These are phyloP conservation scores for Pentalonia nigronervosa DNA, from an alignment of 1,140 invertebrate genomes.

Conservation along the genomic window DNA sequence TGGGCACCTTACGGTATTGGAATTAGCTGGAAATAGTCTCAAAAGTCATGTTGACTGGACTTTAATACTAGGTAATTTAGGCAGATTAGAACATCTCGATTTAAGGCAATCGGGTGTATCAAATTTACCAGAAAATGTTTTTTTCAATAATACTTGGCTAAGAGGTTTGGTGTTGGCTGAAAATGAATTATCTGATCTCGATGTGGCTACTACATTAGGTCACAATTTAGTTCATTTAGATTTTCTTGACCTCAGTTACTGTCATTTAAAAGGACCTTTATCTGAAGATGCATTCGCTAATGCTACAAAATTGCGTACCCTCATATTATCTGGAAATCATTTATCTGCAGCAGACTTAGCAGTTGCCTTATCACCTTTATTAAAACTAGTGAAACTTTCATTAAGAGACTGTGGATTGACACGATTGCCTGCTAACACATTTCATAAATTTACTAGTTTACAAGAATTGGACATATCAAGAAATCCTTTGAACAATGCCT, in stretches of 20 bases:
- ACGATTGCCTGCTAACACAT: slow-evolving; percentile 70
- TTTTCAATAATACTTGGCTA: slow-evolving; percentile 73
- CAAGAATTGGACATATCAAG: slow-evolving; percentile 74
- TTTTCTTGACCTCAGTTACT: slow-evolving; percentile 74
- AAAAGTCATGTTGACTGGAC: slow-evolving; percentile 69
- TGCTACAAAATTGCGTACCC: slow-evolving; percentile 71
- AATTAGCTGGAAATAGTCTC: slow-evolving; percentile 71
- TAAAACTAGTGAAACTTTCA: slow-evolving; percentile 72
- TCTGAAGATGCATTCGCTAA: slow-evolving; percentile 75
- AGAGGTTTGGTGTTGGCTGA: slow-evolving; percentile 72
- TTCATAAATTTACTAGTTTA: slow-evolving; percentile 70
- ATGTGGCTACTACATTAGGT: slow-evolving; percentile 72
- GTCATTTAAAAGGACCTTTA: slow-evolving; percentile 72
- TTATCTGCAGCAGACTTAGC: slow-evolving; percentile 73
- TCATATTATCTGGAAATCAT: slow-evolving; percentile 74
- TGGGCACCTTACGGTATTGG: slow-evolving; percentile 71
- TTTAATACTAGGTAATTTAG: slow-evolving; percentile 68
- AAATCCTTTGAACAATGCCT: slow-evolving; percentile 75
- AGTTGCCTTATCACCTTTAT: slow-evolving; percentile 72
- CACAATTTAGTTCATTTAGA: slow-evolving; percentile 73
- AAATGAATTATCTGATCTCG: slow-evolving; percentile 72
- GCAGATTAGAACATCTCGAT: slow-evolving; percentile 72
- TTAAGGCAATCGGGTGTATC: slow-evolving; percentile 71
- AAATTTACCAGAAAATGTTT: slow-evolving; percentile 72
- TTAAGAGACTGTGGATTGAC: slow-evolving; percentile 73